Evolutionary conservation across 2,797 vertebrate species (phyloP), one percentile per base, ranked within the genome.

Genomic region (Tarsius wallacei): DNA sequence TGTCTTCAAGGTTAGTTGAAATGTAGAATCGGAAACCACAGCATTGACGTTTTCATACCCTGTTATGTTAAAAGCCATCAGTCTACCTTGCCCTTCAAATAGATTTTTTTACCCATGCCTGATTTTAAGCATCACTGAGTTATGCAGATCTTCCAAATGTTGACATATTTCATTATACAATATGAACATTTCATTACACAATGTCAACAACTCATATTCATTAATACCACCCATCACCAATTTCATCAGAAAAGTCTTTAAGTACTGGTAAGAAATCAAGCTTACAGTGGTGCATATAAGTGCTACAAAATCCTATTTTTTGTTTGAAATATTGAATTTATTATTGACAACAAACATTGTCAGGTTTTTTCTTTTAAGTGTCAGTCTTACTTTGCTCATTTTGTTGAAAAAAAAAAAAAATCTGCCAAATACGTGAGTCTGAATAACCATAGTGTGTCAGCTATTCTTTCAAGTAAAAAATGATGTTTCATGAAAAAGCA

Each of bases 141-240:
- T 90, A 91, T 59, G 63, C 71, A 82, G 63, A 90, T 90, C 33
- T 94, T 87, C 68, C 85, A 93, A 94, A 59, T 84, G 47, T 22
- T 93, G 87, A 77, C 55, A 77, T 71, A 63, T 93, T 92, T 93
- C 71, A 95, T 76, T 93, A 71, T 13, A 92, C 1, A 73, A 61
- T 73, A 64, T 77, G 71, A 88, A 76, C 53, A 10, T 51, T 90
- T 86, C 83, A 86, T 33, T 84, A 84, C 16, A 59, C 31, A 71
- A 15, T 47, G 57, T 66, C 68, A 84, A 90, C 71, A 91, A 91
- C 86, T 78, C 11, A 7, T 73, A 51, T 36, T 87, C 68, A 90
- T 73, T 91, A 74, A 64, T 86, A 84, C 71, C n/a, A 86, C 13
- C 73, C 33, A 64, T 64, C 28, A 78, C 63, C 64, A 82, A 53